Evolutionary conservation across 2,797 vertebrate genomes (phyloP).

Genomic region (Tachyglossus aculeatus): DNA sequence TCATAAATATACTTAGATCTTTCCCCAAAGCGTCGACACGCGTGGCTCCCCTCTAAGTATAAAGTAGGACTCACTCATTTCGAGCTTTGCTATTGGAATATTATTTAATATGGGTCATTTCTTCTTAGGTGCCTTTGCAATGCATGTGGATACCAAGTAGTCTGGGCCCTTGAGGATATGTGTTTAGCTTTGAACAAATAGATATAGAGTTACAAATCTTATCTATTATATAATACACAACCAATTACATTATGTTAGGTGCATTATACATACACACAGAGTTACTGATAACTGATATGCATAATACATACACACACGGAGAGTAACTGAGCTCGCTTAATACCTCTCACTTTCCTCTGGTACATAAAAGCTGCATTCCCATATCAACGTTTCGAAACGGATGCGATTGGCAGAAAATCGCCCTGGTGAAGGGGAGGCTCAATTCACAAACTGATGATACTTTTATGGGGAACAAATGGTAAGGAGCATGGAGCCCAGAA

Average conservation of each 20-base stretch:
- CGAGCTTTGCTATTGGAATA: background rate
- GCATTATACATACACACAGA: conserved; percentile 3
- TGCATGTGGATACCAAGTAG: conserved; percentile 15
- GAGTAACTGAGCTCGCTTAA: background rate
- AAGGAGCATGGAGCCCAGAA: background rate
- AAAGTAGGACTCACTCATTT: conserved; percentile 28
- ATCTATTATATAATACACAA: too few species aligned
- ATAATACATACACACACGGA: conserved; percentile 2
- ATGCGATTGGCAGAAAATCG: background rate
- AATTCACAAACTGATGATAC: conserved; percentile 26
- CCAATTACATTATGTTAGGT: too few species aligned
- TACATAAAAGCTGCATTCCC: conserved; percentile 10
- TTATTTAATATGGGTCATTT: conserved; percentile 40
- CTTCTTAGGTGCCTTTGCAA: conserved; percentile 1
- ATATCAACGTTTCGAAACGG: background rate
- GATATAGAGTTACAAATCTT: background rate
- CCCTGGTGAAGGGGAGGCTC: background rate
- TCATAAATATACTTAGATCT: conserved; percentile 51
- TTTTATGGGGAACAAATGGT: conserved; percentile 1
- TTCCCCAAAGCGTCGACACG: conserved; percentile 4
- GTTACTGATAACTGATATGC: conserved; percentile 16
- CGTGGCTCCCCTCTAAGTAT: conserved; percentile 33
- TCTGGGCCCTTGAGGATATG: conserved; percentile 19
- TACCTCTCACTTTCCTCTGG: conserved; percentile 21
- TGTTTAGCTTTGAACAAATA: conserved; percentile 5